phyloP scores from a whole-genome alignment of 2,888 invertebrate genomes.

The Microchrysa polita region DNA sequence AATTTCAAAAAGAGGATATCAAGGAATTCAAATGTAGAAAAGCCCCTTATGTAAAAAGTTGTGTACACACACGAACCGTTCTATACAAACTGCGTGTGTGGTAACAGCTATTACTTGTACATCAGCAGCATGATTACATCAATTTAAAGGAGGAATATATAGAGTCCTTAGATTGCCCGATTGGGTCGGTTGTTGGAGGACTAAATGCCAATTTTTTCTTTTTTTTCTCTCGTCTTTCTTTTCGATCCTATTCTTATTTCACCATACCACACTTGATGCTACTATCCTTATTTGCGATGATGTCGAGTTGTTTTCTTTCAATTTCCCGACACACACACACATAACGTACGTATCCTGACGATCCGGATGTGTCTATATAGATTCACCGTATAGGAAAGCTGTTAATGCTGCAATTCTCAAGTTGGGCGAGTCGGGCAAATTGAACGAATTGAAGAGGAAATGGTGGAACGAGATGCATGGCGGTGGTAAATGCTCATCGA shows the following conservation, averaged over 20 bases:
- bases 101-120: not conserved
- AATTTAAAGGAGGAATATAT: constrained; percentile 20
- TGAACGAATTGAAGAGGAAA: constrained; percentile 83
- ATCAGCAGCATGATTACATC: constrained; percentile 25
- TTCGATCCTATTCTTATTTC: not conserved
- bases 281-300: not conserved
- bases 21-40: not conserved
- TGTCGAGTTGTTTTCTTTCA: constrained; percentile 15
- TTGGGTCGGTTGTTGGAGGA: constrained; percentile 18
- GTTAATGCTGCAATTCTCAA: constrained; percentile 89
- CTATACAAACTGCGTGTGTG: not conserved
- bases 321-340: constrained; percentile 16
- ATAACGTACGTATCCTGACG: no score
- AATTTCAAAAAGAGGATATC: no score
- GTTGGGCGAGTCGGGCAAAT: constrained; percentile 87
- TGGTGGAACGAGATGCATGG: constrained; percentile 87
- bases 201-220: constrained; percentile 25
- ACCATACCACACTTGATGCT: not conserved
- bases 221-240: not conserved
- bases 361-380: no score
- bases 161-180: constrained; percentile 4
- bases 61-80: not conserved
- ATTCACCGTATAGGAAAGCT: constrained; percentile 78
- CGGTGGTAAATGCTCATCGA: constrained; percentile 67
- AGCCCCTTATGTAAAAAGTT: constrained; percentile 10